Conservation (phyloP, 2,888 invertebrate genomes). For the Empis stercorea region DNA sequence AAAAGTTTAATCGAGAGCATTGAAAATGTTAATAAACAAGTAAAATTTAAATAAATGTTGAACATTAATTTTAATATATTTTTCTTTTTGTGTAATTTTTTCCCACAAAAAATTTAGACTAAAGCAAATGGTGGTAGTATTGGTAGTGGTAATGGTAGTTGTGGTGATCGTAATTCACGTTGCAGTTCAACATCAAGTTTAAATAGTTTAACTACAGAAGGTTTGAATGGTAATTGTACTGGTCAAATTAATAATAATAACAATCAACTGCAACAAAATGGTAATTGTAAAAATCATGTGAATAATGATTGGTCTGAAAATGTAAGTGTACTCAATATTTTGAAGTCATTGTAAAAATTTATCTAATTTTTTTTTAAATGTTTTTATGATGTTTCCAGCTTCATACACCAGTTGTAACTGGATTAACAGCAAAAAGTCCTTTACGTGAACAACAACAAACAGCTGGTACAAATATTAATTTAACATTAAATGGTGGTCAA, state of each 20-base stretch:
- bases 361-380: conserved; percentile 3
- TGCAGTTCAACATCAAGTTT: conserved; percentile 53
- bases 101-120: too few species aligned
- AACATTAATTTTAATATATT: not conserved
- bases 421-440: conserved; percentile 32
- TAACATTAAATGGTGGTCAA: conserved; percentile 12
- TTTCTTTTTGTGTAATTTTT: not conserved
- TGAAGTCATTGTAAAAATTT: too few species aligned
- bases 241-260: not conserved
- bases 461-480: conserved; percentile 18
- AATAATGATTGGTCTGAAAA: conserved; percentile 30
- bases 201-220: conserved; percentile 42
- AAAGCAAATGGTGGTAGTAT: conserved; percentile 12
- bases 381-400: too few species aligned
- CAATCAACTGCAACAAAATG: too few species aligned
- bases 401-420: conserved; percentile 14
- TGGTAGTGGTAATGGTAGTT: not conserved
- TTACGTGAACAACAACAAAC: conserved; percentile 36
- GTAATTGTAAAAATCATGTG: not conserved
- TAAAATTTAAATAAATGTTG: conserved; percentile 32
- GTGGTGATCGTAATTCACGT: conserved; percentile 40
- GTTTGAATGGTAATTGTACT: conserved; percentile 8
- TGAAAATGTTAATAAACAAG: conserved; percentile 71
- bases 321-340: too few species aligned
- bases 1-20: conserved; percentile 85